Evolutionary conservation across 2,797 vertebrate genomes (phyloP).

Genomic region (Tachyglossus aculeatus): DNA sequence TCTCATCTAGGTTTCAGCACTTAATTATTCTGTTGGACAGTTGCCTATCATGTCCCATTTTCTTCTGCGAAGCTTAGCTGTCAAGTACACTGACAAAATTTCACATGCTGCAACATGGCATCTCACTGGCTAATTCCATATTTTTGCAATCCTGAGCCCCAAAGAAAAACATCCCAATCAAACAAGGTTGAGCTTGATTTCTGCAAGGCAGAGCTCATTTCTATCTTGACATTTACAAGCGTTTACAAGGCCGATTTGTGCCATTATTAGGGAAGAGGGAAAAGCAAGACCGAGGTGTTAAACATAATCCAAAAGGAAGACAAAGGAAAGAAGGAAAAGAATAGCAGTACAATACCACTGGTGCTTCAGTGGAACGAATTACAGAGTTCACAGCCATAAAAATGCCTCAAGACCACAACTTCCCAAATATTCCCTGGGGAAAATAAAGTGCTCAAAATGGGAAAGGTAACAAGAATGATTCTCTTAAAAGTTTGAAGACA

Average conservation of each 20-base stretch:
- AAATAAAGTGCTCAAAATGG: too few relatives aligned
- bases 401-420: too few relatives aligned
- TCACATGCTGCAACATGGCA: background rate
- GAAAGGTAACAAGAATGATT: too few relatives aligned
- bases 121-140: background rate
- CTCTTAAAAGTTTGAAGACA: too few relatives aligned
- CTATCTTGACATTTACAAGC: too few relatives aligned
- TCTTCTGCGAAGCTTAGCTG: background rate
- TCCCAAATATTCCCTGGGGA: too few relatives aligned
- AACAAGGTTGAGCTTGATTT: constrained; percentile 19
- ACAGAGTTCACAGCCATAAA: too few relatives aligned
- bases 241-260: too few relatives aligned
- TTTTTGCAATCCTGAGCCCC: background rate
- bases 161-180: constrained; percentile 12
- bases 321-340: background rate
- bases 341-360: too few relatives aligned
- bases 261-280: background rate
- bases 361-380: too few relatives aligned
- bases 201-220: background rate
- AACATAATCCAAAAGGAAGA: background rate
- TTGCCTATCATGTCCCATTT: constrained; percentile 19
- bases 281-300: background rate
- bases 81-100: background rate
- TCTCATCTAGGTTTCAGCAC: background rate
- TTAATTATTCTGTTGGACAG: background rate